Evolutionary conservation across 2,888 invertebrate genomes (phyloP), one percentile per base, ranked within the genome.

Genomic region (Ennomos erosarius): DNA sequence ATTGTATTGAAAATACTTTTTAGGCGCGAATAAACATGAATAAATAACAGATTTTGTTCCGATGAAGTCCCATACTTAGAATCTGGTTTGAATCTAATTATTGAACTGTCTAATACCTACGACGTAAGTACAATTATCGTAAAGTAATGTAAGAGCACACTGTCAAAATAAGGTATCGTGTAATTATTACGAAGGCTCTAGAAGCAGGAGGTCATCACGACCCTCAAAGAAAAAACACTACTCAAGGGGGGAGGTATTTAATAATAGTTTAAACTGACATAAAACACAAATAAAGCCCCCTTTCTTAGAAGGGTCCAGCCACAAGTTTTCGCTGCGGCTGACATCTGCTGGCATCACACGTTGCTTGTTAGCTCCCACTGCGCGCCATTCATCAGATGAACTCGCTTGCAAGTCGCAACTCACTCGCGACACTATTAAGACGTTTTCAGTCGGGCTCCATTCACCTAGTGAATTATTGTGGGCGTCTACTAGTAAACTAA

Each of bases 381-480:
- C 46, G 78, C 48, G 76, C 75, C 71, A 83, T 84, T 79, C 76
- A 82, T 82, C 78, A 79, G 64, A 54, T 37, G 56, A 68, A 69
- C 73, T 75, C 67, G 68, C 72, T 73, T 70, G 69, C 78, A 77
- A 74, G 75, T 81, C 70, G 69, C 78, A 77, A 74, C 75, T 81
- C 78, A 74, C 75, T 77, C 71, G 70, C 70, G 74, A 78, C 70
- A 69, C 74, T 78, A 84, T 82, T 81, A 81, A 84, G 81, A 81
- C 75, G 73, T 82, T 82, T 82, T 78, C 79, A 80, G 73, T 73
- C 66, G 68, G 62, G 64, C 62, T 68, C 70, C 71, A 83, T 87
- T 87, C 85, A 85, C 55, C 60, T 56, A 64, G 59, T 82, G 79
- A 86, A 73, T 78, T 83, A 85, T 82, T 68, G 81, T 75, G 75